Evolutionary conservation across 2,797 vertebrate genomes (phyloP), one percentile per base, ranked within the genome.

Genomic region (Kryptolebias ocellatus): DNA sequence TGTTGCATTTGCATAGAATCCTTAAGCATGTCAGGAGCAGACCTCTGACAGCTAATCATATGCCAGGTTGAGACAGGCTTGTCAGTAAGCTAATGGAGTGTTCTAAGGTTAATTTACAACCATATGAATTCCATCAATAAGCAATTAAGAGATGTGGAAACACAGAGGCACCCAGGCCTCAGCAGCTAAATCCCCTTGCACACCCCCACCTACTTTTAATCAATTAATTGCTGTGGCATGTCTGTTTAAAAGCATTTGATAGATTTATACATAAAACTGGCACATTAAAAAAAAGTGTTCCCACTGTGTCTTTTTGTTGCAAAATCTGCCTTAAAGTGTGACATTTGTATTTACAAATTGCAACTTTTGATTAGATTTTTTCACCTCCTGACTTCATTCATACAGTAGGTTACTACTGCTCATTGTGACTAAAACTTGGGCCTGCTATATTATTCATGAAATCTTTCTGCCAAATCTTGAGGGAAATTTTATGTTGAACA

Each of bases 81-180:
- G 88, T 89, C 90, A 85, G 68, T 60, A 54, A 90, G 87, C 91
- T 93, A 92, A 93, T 93, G 80, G 88, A 82, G 87, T 92, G 86
- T 81, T 87, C 84, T 76, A 77, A 90, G 92, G 90, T 93, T 92
- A 92, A 93, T 93, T 92, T 92, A 90, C 89, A 86, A 82, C 86
- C 89, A 81, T 90, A 91, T 90, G 87, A 91, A 87, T 81, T 84
- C 89, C 90, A 93, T 94, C 92, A 93, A 94, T 94, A 93, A 89
- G 90, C 90, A 94, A 94, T 93, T 93, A 93, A 89, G 82, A 83
- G 79, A 78, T 88, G 87, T 88, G 84, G 87, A 92, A 91, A 90
- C 86, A 84, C 64, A 58, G 69, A 85, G 78, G 74, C 86, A 64
- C 72, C 76, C 67, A 69, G 83, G 67, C 85, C 81, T 10, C 18